A percentile compares a stretch with the other conserved stretches of the same genome.
Evolutionary conservation across 2,797 vertebrate genomes (phyloP).

Genomic region (Mormyrops boulengeri): DNA sequence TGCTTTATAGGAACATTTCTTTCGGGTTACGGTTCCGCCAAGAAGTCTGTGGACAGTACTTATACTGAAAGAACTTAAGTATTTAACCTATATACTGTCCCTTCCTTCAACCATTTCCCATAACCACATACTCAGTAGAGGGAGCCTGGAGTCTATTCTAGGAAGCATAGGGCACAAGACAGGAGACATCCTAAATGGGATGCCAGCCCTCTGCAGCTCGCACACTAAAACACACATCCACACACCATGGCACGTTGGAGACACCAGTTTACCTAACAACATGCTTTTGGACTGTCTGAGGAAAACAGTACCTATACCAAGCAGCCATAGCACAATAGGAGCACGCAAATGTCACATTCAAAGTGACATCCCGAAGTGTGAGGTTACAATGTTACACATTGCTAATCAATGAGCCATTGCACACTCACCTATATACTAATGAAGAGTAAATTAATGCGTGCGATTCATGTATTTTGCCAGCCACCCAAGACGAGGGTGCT

Average conservation of each 20-base stretch:
- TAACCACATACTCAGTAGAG: neutral
- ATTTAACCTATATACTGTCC: neutral
- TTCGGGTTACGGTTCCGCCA: neutral
- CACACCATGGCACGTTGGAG: neutral
- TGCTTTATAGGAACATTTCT: neutral
- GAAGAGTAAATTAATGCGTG: neutral
- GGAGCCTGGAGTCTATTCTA: neutral
- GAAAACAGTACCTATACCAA: neutral
- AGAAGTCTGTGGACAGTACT: neutral
- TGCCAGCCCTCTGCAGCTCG: neutral
- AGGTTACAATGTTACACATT: neutral
- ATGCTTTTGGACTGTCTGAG: neutral
- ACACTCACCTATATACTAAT: neutral
- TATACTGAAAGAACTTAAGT: neutral
- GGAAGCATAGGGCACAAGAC: neutral
- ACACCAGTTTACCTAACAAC: neutral
- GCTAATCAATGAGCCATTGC: neutral
- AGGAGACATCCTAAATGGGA: neutral
- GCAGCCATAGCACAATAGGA: neutral
- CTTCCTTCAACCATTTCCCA: neutral
- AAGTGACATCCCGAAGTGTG: neutral
- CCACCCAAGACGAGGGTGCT: neutral
- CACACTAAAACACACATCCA: neutral
- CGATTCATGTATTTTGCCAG: neutral
- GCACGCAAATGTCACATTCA: neutral